Conservation (phyloP, 92 coral and sea anemone genomes). For the Paramuricea clavata region DNA sequence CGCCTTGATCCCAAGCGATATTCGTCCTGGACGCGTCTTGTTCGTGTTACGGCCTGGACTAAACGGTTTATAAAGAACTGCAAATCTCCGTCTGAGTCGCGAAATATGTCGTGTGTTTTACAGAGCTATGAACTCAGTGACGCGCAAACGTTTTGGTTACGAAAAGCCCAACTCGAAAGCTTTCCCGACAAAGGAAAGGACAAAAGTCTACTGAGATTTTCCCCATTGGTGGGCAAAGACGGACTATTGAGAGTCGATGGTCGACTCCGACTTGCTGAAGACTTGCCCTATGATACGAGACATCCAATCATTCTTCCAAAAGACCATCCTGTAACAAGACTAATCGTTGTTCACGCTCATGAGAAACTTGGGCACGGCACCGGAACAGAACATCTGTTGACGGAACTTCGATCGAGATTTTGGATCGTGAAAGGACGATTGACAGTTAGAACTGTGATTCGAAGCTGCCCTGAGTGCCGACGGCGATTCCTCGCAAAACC, state of each 20-base stretch:
- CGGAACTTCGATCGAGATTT: constrained; percentile 52
- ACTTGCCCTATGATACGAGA: constrained; percentile 32
- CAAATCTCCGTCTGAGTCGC: not conserved
- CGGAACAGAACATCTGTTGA: constrained; percentile 54
- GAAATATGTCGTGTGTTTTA: not conserved
- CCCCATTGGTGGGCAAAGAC: constrained; percentile 18
- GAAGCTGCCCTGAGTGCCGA: constrained; percentile 37
- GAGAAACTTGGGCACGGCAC: constrained; percentile 61
- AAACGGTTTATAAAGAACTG: not conserved
- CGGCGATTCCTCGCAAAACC: constrained; percentile 44
- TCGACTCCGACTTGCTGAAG: constrained; percentile 54
- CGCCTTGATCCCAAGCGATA: not conserved
- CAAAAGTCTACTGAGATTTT: not conserved
- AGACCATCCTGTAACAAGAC: constrained; percentile 40
- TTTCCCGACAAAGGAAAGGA: constrained; percentile 32
- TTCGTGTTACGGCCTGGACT: not conserved
- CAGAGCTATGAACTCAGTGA: not conserved
- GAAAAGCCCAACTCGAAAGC: constrained; percentile 20
- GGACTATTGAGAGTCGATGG: constrained; percentile 46
- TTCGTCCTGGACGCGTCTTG: not conserved
- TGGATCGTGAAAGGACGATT: constrained; percentile 66
- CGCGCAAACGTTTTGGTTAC: constrained; percentile 38
- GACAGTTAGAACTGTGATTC: constrained; percentile 27
- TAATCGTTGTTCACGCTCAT: constrained; percentile 37
- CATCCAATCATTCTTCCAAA: constrained; percentile 50